Conservation (phyloP, 2,888 invertebrate species). For the Octonoba sinensis region DNA sequence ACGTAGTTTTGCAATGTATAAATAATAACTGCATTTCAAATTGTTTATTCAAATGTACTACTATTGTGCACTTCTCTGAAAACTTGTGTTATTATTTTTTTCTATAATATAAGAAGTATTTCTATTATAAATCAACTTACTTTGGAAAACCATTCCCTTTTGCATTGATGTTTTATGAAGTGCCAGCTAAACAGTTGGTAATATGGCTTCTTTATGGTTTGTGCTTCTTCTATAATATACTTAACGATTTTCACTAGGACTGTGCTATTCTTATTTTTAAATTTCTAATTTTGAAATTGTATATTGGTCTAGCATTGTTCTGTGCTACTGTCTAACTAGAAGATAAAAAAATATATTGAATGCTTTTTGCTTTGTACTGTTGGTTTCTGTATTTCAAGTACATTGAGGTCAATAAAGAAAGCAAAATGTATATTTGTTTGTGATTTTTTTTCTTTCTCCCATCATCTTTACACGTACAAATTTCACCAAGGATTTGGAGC, state of each 20-base stretch:
- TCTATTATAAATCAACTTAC: too few species aligned
- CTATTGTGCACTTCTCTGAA: too few species aligned
- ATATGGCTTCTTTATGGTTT: constrained; percentile 30
- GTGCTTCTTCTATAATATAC: neutral
- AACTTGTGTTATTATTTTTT: too few species aligned
- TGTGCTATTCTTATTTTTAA: neutral
- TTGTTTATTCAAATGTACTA: too few species aligned
- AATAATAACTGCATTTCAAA: too few species aligned
- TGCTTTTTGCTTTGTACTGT: constrained; percentile 1
- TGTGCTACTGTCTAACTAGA: neutral
- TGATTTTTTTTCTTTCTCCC: constrained; percentile 1
- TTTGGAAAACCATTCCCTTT: too few species aligned
- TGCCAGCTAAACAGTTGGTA: constrained; percentile 42
- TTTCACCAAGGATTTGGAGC: too few species aligned
- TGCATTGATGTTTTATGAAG: too few species aligned
- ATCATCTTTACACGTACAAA: too few species aligned
- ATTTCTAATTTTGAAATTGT: neutral
- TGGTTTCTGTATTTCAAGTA: constrained; percentile 41
- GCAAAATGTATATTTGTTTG: neutral
- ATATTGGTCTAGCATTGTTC: constrained; percentile 24
- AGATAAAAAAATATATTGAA: neutral
- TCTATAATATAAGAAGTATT: too few species aligned
- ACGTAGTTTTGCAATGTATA: too few species aligned
- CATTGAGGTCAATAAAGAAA: constrained; percentile 43
- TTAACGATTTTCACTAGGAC: neutral